Base-by-base conservation (phyloP, 2,113 vertebrate species). In the mouse (Mus musculus) region DNA sequence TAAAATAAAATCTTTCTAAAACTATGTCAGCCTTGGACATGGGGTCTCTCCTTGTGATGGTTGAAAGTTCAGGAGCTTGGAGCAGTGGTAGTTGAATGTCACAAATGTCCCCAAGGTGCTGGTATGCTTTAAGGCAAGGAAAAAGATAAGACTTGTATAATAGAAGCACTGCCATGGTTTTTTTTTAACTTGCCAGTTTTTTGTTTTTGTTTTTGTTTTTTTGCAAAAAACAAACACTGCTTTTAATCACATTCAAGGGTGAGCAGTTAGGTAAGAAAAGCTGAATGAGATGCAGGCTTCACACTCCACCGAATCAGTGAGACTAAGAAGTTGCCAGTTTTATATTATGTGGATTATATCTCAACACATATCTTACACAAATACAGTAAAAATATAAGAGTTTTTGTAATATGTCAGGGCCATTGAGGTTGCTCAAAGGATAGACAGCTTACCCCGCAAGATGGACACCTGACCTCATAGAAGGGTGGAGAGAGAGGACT, bases 241-340 rank as follows among this genome's bases (percentile, higher is more conserved):
- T n/a, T n/a, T n/a, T n/a, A n/a, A n/a, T n/a, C n/a, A n/a, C n/a
- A n/a, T n/a, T n/a, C n/a, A n/a, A n/a, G n/a, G n/a, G n/a, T n/a
- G n/a, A n/a, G n/a, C n/a, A n/a, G n/a, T n/a, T n/a, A n/a, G n/a
- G n/a, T n/a, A n/a, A n/a, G n/a, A n/a, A n/a, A n/a, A n/a, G n/a
- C n/a, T n/a, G n/a, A n/a, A n/a, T n/a, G n/a, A n/a, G n/a, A n/a
- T n/a, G n/a, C n/a, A n/a, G n/a, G n/a, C n/a, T n/a, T n/a, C n/a
- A n/a, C n/a, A n/a, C n/a, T n/a, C n/a, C n/a, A n/a, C n/a, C n/a
- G n/a, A n/a, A n/a, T n/a, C n/a, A n/a, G n/a, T n/a, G n/a, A n/a
- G n/a, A n/a, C n/a, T n/a, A n/a, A n/a, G n/a, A n/a, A n/a, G n/a
- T 75, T 88, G 11, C 92, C 42, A 82, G 6, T 89, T 93, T 97